Evolutionary conservation across 1,140 invertebrate species (phyloP), one percentile per base, ranked within the genome.

Genomic region (Oryzaephilus surinamensis): DNA sequence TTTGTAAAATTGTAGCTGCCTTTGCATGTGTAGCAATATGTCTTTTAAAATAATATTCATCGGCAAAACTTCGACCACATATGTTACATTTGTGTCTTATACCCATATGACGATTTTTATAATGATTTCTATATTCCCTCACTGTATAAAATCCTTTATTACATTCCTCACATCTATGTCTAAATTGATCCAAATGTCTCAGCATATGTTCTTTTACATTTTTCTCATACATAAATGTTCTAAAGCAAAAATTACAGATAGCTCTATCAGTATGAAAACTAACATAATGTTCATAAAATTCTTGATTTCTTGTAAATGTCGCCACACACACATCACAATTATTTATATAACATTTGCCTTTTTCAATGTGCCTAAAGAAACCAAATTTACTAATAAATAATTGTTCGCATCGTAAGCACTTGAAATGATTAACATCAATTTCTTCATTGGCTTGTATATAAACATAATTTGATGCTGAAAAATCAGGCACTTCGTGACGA

Each of bases 51-150:
- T 73, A 65, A 11, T 70, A 68, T 20, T 65, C 64, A n/a, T 73
- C 73, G 0, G 72, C 70, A 48, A 78, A 79, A 41, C 63, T 68
- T 52, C 76, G 74, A 1, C 66, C 65, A 50, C 75, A 78, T 14
- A 67, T 59, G 1, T 61, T 53, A 45, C 76, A 79, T 0, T 57
- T 64, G 38, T 72, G 57, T 15, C 59, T 46, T 3, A 61, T 58
- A 2, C 59, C 59, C 59, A 61, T 61, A 24, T 61, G 59, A 31
- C 59, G 48, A 38, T 61, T 61, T 30, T 58, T 61, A 30, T 61
- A 61, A 42, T 61, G 59, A 38, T 60, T 61, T 13, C 59, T 69
- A 32, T 60, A 61, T 29, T 61, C 59, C 18, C 59, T 45, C 6
- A 61, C 54, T 0, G 59, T 61, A 47, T 61, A 61, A 39, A 61